Percentiles rank a stretch among this genome's conserved stretches.
Evolutionary conservation across 2,113 vertebrate species (phyloP).

Genomic region (Thamnaconus septentrionalis): DNA sequence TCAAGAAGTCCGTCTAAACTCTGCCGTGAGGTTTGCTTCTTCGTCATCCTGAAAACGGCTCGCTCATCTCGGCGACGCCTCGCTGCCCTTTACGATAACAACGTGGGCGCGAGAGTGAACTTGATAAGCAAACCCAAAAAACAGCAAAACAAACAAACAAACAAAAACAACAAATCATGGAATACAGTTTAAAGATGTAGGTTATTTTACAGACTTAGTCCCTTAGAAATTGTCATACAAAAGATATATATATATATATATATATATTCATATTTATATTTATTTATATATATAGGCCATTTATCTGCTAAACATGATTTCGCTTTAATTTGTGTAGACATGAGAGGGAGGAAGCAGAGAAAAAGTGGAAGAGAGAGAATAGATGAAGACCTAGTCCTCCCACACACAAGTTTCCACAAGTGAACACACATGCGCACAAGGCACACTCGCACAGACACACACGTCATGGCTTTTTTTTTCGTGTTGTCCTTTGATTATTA

Average conservation of each 20-base stretch:
- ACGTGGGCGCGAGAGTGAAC: slow-evolving; percentile 61
- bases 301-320: slow-evolving; percentile 66
- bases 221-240: slow-evolving; percentile 71
- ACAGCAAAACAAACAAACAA: slow-evolving; percentile 58
- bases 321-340: slow-evolving; percentile 64
- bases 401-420: slow-evolving; percentile 43
- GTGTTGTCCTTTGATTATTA: too few species aligned
- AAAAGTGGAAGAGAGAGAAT: slow-evolving; percentile 62
- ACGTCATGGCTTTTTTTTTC: slow-evolving; percentile 53
- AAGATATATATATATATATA: slow-evolving; percentile 71
- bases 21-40: slow-evolving; percentile 50
- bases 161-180: slow-evolving; percentile 56
- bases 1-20: slow-evolving; percentile 46
- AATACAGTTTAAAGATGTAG: slow-evolving; percentile 62
- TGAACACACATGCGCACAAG: slow-evolving; percentile 5
- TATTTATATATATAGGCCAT: slow-evolving; percentile 70
- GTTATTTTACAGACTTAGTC: slow-evolving; percentile 68
- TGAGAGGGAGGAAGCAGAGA: slow-evolving; percentile 62
- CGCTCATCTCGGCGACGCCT: too few species aligned
- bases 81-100: slow-evolving; percentile 45
- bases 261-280: slow-evolving; percentile 56
- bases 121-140: slow-evolving; percentile 59
- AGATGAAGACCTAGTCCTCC: slow-evolving; percentile 66
- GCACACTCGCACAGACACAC: slow-evolving; percentile 26
- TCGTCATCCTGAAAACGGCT: too few species aligned